Conservation (phyloP, 2,888 invertebrate genomes). For the Ethmia dodecea region DNA sequence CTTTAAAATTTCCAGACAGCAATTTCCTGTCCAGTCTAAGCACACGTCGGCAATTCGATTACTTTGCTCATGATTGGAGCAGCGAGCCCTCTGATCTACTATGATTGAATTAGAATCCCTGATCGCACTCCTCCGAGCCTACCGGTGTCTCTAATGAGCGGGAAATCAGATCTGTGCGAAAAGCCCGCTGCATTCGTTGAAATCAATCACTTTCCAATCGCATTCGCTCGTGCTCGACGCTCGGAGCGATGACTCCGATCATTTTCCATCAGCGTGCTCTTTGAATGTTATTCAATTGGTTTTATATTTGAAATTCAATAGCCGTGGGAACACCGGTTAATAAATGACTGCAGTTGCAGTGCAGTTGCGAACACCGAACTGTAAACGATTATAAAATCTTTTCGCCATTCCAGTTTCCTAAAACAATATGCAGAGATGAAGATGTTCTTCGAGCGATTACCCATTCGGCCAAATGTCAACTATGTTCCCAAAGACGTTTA, state of each 20-base stretch:
- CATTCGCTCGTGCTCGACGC: too few relatives aligned
- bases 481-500: too few relatives aligned
- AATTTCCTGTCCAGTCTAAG: conserved; percentile 53
- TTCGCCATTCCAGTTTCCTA: too few relatives aligned
- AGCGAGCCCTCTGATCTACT: conserved; percentile 3
- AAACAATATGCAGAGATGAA: too few relatives aligned
- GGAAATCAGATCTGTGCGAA: conserved; percentile 43
- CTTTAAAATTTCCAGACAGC: conserved; percentile 38
- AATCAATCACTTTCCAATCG: conserved; percentile 49
- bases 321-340: too few relatives aligned
- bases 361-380: too few relatives aligned
- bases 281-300: background rate
- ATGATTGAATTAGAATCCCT: conserved; percentile 33
- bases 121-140: conserved; percentile 19
- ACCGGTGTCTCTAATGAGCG: conserved; percentile 37
- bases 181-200: conserved; percentile 35
- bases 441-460: too few relatives aligned
- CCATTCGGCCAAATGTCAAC: too few relatives aligned
- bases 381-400: too few relatives aligned
- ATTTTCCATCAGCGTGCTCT: background rate
- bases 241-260: conserved; percentile 14
- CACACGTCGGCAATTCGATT: conserved; percentile 34
- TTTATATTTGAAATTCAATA: background rate
- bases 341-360: too few relatives aligned
- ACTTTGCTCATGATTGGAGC: conserved; percentile 15